Evolutionary conservation across 2,888 invertebrate genomes (phyloP), one percentile per base, ranked within the genome.

Genomic region (Yponomeuta plumbellus): DNA sequence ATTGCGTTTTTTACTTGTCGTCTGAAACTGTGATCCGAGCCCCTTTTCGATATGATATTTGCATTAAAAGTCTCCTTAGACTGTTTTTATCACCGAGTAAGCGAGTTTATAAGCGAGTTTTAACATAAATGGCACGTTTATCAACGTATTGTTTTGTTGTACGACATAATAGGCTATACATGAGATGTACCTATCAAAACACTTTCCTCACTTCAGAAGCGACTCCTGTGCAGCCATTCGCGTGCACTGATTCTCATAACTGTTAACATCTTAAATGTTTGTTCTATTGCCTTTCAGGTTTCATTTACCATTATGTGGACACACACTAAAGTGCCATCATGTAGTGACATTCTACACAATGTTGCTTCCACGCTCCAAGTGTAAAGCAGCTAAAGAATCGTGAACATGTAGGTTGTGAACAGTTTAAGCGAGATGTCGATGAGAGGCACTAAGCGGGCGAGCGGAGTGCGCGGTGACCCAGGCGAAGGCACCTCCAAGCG

Each of bases 391-490:
- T 76, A 79, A 80, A 74, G 81, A 79, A 76, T 84, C 81, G 80
- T 88, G 83, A 91, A 86, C 88, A 91, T 91, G 91, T 91, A 91
- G 90, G 77, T 88, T 85, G 84, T 81, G 83, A 77, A 80, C 70
- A 78, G 75, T 79, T 73, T 73, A 70, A 75, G 70, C 73, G 79
- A 79, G 81, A 91, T 91, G 91, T 91, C 90, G 80, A 81, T 88
- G 84, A 80, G 90, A 84, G 91, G 91, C 84, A 88, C 86, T 69
- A 91, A 91, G 80, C 80, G 91, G 81, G 85, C 84, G 72, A 75
- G 80, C 74, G 77, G 83, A 84, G 44, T 40, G 44, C 56, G 65
- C 20, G 87, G 88, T 70, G 83, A 84, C 72, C 88, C 88, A 65
- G 88, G 88, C 75, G 80, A 86, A 70, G 82, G 88, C 76, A 75